A percentile compares a stretch with the other conserved stretches of the same genome.
Evolutionary conservation across 64 coral and sea anemone genomes (phyloP).

Genomic region (Porites australiensis): DNA sequence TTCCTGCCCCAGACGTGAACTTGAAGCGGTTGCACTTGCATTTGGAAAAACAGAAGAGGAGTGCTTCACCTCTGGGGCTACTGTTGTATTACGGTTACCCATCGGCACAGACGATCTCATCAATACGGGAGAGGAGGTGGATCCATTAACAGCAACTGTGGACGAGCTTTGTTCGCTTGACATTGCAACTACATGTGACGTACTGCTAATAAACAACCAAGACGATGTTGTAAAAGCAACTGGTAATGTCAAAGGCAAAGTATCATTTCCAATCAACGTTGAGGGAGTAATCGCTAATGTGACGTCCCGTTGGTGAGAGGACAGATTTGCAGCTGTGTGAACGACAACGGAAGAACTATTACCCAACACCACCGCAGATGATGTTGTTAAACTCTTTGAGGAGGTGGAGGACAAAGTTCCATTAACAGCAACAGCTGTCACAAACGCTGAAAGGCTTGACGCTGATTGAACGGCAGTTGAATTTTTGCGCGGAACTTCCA

Average conservation of each 20-base stretch:
- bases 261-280: background rate
- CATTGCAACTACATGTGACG: no score
- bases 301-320: no score
- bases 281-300: background rate
- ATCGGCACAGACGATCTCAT: background rate
- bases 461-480: background rate
- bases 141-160: no score
- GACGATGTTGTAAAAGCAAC: background rate
- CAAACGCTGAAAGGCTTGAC: background rate
- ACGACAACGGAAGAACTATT: no score
- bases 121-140: no score
- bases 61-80: background rate
- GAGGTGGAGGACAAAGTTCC: background rate
- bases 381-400: background rate
- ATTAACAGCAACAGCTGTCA: background rate
- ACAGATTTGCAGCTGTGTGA: no score
- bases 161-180: background rate
- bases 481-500: background rate
- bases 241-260: no score
- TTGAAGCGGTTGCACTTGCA: background rate
- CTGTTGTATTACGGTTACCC: background rate
- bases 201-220: background rate
- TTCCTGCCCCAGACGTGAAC: background rate
- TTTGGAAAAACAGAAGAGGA: background rate
- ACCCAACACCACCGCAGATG: no score